These are phyloP conservation scores for Schizopygopsis malacanthus DNA, from an alignment of 2,797 vertebrate genomes.

Conservation along the genomic window DNA sequence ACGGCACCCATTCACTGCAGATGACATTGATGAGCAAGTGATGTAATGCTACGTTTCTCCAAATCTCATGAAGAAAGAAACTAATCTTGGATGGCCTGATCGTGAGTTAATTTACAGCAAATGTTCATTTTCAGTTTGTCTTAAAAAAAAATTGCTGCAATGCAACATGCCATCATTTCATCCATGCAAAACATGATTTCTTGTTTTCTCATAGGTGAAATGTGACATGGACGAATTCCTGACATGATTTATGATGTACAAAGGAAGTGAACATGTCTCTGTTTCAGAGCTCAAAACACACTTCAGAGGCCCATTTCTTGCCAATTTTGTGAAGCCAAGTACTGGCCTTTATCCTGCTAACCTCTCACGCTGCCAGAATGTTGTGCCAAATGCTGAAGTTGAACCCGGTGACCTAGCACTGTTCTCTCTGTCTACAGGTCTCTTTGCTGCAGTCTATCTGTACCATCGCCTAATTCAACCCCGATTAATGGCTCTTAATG, in stretches of 20 bases:
- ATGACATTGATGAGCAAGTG: not conserved
- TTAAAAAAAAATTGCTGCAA: not conserved
- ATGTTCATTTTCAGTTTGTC: not conserved
- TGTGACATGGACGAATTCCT: not conserved
- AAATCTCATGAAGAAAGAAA: not conserved
- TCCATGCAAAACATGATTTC: not conserved
- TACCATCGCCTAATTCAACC: not conserved
- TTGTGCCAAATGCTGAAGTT: conserved; percentile 38
- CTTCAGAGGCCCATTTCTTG: conserved; percentile 22
- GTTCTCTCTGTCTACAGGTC: not conserved
- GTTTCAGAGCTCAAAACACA: conserved; percentile 4
- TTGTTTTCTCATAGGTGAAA: not conserved
- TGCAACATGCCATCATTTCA: not conserved
- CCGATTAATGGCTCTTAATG: conserved; percentile 11
- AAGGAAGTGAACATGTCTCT: not conserved
- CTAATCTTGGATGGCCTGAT: no score
- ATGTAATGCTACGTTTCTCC: not conserved
- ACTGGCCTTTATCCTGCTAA: conserved; percentile 27
- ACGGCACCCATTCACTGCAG: not conserved
- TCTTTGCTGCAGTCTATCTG: conserved; percentile 12
- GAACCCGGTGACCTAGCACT: conserved; percentile 22
- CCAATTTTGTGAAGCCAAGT: not conserved
- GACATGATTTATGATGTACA: not conserved
- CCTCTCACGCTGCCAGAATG: conserved; percentile 16
- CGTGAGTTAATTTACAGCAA: not conserved